Evolutionary conservation across 1,140 invertebrate genomes (phyloP).

Genomic region (Elymnias hypermnestra): DNA sequence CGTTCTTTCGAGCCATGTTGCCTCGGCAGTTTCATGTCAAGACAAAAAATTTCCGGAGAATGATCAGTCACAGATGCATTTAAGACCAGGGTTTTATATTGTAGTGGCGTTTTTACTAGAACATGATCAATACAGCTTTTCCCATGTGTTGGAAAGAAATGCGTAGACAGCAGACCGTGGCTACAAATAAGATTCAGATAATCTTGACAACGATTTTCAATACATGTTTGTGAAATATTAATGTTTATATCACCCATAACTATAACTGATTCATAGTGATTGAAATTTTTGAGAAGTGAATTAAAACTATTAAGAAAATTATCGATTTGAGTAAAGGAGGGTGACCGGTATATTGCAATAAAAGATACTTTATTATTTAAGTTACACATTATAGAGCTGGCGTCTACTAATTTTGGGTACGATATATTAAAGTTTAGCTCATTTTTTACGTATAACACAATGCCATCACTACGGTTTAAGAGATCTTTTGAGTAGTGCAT

Average conservation of each 20-base stretch:
- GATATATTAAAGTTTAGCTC: slow-evolving; percentile 2
- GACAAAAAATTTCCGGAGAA: background rate
- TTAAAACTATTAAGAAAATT: background rate
- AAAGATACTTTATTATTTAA: slow-evolving; percentile 4
- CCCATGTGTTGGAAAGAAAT: slow-evolving; percentile 1
- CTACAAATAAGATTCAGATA: slow-evolving; percentile 1
- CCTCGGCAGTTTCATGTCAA: background rate
- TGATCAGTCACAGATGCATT: slow-evolving; percentile 3
- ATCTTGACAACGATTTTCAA: background rate
- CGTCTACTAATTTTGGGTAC: slow-evolving; percentile 2
- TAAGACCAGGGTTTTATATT: background rate
- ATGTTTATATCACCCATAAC: slow-evolving; percentile 8
- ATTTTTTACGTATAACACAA: slow-evolving; percentile 3
- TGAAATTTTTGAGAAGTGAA: background rate
- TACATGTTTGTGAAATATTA: slow-evolving; percentile 1
- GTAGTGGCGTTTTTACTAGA: background rate
- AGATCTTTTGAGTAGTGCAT: background rate
- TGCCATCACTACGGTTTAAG: slow-evolving; percentile 2
- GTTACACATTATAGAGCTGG: slow-evolving; percentile 2
- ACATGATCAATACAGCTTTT: slow-evolving; percentile 8
- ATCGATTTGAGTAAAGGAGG: slow-evolving; percentile 4
- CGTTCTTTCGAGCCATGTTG: background rate
- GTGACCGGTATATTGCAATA: slow-evolving; percentile 5
- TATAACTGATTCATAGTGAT: background rate
- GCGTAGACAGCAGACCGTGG: background rate